Evolutionary conservation across 2,113 vertebrate species (phyloP).

Genomic region (Lophura nycthemera): DNA sequence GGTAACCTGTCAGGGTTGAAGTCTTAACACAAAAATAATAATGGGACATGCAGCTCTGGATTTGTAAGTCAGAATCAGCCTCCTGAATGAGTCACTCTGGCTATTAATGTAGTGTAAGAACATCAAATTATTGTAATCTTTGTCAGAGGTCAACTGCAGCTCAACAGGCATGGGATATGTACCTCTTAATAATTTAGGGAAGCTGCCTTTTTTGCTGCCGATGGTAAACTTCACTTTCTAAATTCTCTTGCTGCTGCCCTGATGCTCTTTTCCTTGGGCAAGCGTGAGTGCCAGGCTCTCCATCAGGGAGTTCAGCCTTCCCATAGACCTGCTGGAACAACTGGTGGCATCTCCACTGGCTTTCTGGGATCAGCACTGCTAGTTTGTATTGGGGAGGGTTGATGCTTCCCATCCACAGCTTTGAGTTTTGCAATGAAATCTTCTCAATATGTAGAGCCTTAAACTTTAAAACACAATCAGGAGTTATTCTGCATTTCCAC

Average conservation of each 20-base stretch:
- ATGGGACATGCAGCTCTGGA: not conserved
- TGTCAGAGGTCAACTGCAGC: slow-evolving; percentile 44
- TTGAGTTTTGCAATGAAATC: not conserved
- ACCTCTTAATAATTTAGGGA: slow-evolving; percentile 13
- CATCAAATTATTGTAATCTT: slow-evolving; percentile 46
- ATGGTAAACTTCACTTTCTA: slow-evolving; percentile 12
- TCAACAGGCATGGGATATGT: slow-evolving; percentile 37
- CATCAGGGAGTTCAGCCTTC: not conserved
- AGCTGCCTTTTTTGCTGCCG: not conserved
- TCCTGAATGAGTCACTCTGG: not conserved
- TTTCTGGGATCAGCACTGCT: rapidly evolving
- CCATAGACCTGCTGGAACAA: not conserved
- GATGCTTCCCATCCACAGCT: not conserved
- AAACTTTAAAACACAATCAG: not conserved
- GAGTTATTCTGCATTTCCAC: not conserved
- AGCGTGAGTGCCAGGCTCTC: rapidly evolving
- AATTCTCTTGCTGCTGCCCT: not conserved
- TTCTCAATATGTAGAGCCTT: not conserved
- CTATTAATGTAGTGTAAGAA: slow-evolving; percentile 19
- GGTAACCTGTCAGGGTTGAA: not conserved
- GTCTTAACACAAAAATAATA: slow-evolving; percentile 8
- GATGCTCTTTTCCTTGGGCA: not conserved
- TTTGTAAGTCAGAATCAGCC: not conserved
- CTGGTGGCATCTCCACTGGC: not conserved
- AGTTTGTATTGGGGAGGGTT: not conserved